Conservation (phyloP, 1,140 invertebrate genomes). For the Stegodyphus dumicola region DNA sequence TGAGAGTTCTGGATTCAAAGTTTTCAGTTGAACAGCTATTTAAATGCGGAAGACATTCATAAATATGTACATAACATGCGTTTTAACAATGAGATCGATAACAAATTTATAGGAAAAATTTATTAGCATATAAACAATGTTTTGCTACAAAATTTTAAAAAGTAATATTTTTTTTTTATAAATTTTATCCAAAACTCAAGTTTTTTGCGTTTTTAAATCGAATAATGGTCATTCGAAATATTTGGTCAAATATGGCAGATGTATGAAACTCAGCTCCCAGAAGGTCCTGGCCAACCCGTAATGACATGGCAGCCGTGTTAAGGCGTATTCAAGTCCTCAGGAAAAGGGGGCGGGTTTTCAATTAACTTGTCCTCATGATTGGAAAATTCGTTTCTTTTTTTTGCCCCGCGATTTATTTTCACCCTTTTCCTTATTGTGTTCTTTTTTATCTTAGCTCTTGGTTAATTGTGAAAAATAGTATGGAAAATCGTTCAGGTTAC, state of each 20-base stretch:
- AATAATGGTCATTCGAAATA: neutral
- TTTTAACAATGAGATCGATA: too few relatives aligned
- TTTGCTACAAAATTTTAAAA: too few relatives aligned
- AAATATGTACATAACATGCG: too few relatives aligned
- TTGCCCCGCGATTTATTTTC: neutral
- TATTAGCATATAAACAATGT: too few relatives aligned
- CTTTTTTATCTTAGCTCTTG: neutral
- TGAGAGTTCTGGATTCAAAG: too few relatives aligned
- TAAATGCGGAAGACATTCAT: too few relatives aligned
- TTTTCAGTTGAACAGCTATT: too few relatives aligned
- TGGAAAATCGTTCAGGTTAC: neutral
- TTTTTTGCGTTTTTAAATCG: neutral
- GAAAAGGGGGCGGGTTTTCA: conserved; percentile 50
- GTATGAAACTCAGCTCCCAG: neutral
- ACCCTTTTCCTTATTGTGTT: conserved; percentile 40
- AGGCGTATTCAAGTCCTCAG: conserved; percentile 43
- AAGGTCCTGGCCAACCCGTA: conserved; percentile 9
- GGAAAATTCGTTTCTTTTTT: conserved; percentile 39
- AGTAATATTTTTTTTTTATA: too few relatives aligned
- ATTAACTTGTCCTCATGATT: conserved; percentile 54
- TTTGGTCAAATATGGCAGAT: conserved; percentile 24
- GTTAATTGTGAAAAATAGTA: neutral
- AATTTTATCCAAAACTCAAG: too few relatives aligned
- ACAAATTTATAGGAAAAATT: too few relatives aligned
- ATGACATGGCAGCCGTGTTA: conserved; percentile 8